phyloP scores from a whole-genome alignment of 30 jellyfish, hydroid and myxozoan species.

The Hydractinia echinata region DNA sequence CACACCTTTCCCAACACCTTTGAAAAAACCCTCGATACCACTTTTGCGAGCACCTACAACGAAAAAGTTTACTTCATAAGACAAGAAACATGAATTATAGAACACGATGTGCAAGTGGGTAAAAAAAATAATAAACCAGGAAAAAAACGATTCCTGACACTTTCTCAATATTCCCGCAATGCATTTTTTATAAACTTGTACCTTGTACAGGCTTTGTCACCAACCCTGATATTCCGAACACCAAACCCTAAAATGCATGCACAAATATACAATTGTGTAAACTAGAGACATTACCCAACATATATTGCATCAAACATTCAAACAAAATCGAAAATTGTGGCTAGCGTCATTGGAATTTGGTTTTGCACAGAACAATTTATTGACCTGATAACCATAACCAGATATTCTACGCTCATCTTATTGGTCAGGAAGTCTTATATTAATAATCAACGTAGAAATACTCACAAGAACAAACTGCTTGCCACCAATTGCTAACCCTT shows the following conservation, averaged over 20 bases:
- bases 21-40: slow-evolving; percentile 55
- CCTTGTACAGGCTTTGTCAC: slow-evolving; percentile 55
- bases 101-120: too few species aligned
- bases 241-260: slow-evolving; percentile 21
- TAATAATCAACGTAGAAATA: background rate
- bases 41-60: slow-evolving; percentile 44
- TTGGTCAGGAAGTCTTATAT: too few species aligned
- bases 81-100: too few species aligned
- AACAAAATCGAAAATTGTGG: background rate
- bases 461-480: slow-evolving; percentile 41
- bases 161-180: too few species aligned
- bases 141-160: too few species aligned
- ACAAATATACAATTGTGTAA: too few species aligned
- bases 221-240: slow-evolving; percentile 40
- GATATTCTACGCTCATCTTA: too few species aligned
- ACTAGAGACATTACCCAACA: too few species aligned
- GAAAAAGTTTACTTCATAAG: background rate
- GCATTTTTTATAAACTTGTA: background rate
- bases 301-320: too few species aligned
- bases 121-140: too few species aligned
- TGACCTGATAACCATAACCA: too few species aligned
- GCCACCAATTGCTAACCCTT: slow-evolving; percentile 43
- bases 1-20: slow-evolving; percentile 49
- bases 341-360: background rate
- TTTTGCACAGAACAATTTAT: too few species aligned